Evolutionary conservation across 2,113 vertebrate species (phyloP).

Genomic region (Physeter macrocephalus): DNA sequence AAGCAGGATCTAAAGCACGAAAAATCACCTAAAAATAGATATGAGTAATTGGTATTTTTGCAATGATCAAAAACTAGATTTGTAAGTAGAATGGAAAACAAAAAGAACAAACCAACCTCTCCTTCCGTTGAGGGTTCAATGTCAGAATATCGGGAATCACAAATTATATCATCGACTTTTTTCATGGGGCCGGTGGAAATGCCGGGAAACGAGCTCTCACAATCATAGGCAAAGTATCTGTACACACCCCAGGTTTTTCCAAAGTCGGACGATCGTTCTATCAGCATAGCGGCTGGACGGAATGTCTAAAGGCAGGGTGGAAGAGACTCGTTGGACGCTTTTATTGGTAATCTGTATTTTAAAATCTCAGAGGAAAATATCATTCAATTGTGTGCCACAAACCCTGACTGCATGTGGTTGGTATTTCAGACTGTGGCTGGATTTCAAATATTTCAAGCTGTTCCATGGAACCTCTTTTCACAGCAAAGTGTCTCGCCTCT

Average conservation of each 20-base stretch:
- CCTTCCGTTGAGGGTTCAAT: slow-evolving; percentile 97
- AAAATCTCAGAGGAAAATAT: neutral
- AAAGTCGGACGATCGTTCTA: slow-evolving; percentile 96
- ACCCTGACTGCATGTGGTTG: neutral
- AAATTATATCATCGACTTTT: slow-evolving; percentile 96
- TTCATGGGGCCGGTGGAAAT: slow-evolving; percentile 91
- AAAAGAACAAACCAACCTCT: slow-evolving; percentile 83
- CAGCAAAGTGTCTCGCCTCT: neutral
- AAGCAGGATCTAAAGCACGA: slow-evolving; percentile 95
- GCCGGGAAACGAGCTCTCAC: slow-evolving; percentile 89
- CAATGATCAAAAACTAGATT: neutral
- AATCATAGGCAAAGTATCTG: slow-evolving; percentile 97
- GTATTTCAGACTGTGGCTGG: neutral
- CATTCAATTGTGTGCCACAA: neutral
- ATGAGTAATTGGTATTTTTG: slow-evolving; percentile 5
- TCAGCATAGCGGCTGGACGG: slow-evolving; percentile 95
- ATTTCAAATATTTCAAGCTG: neutral
- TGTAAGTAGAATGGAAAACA: neutral
- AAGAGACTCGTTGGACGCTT: neutral
- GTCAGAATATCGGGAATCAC: slow-evolving; percentile 96
- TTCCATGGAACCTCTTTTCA: neutral
- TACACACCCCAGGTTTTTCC: slow-evolving; percentile 94
- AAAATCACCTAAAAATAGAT: slow-evolving; percentile 90
- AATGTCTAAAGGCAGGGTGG: slow-evolving; percentile 85
- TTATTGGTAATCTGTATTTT: neutral